Conservation (phyloP, 2,888 invertebrate genomes). For the Anarsia innoxiella region DNA sequence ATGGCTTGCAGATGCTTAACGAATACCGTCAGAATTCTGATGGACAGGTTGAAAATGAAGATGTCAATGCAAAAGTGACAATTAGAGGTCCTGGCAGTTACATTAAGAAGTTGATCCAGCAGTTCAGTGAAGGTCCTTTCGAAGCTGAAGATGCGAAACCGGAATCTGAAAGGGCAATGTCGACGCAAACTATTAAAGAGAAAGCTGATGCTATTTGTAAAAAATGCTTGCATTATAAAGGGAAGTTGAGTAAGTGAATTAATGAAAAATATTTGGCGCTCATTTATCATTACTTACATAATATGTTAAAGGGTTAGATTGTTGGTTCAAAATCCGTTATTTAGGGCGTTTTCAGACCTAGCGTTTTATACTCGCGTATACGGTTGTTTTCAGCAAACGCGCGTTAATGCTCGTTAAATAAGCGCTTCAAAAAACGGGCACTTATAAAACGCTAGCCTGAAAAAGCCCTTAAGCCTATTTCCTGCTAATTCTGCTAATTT, state of each 20-base stretch:
- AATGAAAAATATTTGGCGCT: no score
- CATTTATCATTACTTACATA: no score
- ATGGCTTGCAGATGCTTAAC: constrained; percentile 47
- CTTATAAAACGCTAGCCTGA: no score
- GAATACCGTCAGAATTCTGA: constrained; percentile 34
- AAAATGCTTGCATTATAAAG: constrained; percentile 69
- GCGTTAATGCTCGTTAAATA: no score
- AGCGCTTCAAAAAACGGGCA: no score
- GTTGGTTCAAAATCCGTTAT: no score
- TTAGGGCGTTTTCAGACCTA: no score
- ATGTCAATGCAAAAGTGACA: constrained; percentile 42
- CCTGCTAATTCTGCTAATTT: no score
- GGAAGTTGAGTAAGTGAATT: constrained; percentile 47
- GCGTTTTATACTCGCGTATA: no score
- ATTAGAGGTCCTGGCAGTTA: constrained; percentile 65
- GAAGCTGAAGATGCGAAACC: constrained; percentile 55
- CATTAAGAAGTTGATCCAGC: constrained; percentile 66
- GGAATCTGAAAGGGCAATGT: constrained; percentile 50
- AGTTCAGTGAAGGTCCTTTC: constrained; percentile 66
- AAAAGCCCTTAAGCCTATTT: no score
- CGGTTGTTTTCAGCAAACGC: no score
- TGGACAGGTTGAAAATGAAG: constrained; percentile 25
- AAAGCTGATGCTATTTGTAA: constrained; percentile 69
- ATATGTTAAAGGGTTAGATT: no score
- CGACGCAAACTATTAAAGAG: constrained; percentile 53